Percentiles rank a stretch among this genome's conserved stretches.
Evolutionary conservation across 2,888 invertebrate species (phyloP).

Genomic region (Chironomus tentans): DNA sequence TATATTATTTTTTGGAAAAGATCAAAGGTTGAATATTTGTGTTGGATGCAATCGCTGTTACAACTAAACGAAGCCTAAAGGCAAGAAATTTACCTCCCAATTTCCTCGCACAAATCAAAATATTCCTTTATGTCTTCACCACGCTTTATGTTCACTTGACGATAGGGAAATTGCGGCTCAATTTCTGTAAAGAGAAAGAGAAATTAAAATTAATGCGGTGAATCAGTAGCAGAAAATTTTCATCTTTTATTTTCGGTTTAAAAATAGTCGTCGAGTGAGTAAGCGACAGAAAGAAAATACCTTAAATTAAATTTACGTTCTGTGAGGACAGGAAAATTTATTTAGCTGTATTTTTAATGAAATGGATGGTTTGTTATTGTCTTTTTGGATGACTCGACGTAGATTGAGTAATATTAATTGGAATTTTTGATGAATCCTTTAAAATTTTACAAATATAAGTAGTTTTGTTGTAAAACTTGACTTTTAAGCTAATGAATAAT

Average conservation of each 20-base stretch:
- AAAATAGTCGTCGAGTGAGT: not conserved
- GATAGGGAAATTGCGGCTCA: conserved; percentile 78
- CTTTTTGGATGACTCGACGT: too few relatives aligned
- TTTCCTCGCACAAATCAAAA: conserved; percentile 79
- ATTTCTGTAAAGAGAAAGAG: conserved; percentile 57
- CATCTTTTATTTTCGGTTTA: not conserved
- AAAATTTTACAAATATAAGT: too few relatives aligned
- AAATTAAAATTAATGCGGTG: conserved; percentile 16
- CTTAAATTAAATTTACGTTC: not conserved
- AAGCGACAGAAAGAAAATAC: not conserved
- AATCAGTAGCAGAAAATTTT: conserved; percentile 7
- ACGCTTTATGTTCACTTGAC: conserved; percentile 76
- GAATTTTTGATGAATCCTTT: too few relatives aligned
- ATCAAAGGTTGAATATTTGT: too few relatives aligned
- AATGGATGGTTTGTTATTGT: too few relatives aligned
- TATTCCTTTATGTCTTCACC: conserved; percentile 77
- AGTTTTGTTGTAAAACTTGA: too few relatives aligned
- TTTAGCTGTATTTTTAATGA: not conserved
- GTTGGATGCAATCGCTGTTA: too few relatives aligned
- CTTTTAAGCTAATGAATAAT: too few relatives aligned
- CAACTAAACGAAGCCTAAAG: not conserved
- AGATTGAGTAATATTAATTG: too few relatives aligned
- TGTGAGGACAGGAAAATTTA: not conserved
- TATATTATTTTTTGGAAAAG: not conserved
- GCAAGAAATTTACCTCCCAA: conserved; percentile 68